These are phyloP conservation scores for Aegithalos caudatus DNA, from an alignment of 2,113 vertebrate species.

Conservation along the genomic window DNA sequence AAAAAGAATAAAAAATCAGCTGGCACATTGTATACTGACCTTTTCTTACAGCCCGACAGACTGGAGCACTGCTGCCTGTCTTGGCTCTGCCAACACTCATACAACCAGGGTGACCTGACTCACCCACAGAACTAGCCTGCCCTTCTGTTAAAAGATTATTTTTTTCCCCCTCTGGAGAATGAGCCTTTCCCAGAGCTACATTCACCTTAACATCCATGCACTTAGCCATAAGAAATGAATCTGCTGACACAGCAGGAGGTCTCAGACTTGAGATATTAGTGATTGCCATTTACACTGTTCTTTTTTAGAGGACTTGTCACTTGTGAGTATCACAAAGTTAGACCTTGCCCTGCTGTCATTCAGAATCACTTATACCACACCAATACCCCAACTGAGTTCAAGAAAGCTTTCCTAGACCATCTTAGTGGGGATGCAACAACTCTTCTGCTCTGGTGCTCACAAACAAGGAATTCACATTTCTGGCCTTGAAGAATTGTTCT, in stretches of 20 bases:
- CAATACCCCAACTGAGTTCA: neutral
- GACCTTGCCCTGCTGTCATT: neutral
- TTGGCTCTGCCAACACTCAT: neutral
- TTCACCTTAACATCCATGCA: neutral
- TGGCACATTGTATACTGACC: neutral
- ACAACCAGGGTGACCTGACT: neutral
- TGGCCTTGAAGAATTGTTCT: neutral
- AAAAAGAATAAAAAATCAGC: neutral
- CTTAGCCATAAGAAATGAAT: neutral
- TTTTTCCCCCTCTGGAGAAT: neutral
- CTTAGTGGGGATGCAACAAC: neutral
- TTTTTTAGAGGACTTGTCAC: neutral
- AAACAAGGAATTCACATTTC: neutral
- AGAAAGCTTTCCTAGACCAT: neutral
- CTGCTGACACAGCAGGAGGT: neutral
- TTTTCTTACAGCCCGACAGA: accelerated
- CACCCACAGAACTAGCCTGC: accelerated
- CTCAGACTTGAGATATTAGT: neutral
- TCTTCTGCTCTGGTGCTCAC: neutral
- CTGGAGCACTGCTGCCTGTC: neutral
- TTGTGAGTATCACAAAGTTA: neutral
- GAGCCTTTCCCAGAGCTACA: neutral
- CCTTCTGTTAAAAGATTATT: neutral
- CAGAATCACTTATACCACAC: accelerated
- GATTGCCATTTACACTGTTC: neutral